These are phyloP conservation scores for Octopus sinensis DNA, from an alignment of 1,140 invertebrate genomes.

Conservation along the genomic window DNA sequence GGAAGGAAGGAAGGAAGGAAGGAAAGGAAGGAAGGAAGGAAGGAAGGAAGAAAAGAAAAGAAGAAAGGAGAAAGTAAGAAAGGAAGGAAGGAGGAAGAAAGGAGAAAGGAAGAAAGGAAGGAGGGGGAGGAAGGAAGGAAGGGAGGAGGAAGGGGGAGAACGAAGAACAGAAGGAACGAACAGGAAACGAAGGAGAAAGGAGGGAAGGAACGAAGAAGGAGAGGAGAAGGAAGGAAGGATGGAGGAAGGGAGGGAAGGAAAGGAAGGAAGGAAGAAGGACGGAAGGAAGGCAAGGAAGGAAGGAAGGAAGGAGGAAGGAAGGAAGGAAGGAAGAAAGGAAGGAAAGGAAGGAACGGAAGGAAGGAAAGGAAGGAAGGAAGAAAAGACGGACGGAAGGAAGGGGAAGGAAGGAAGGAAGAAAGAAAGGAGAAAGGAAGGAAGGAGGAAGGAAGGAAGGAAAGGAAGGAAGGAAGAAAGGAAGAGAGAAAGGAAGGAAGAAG, in stretches of 20 bases:
- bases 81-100: neutral
- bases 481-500: neutral
- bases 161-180: constrained; percentile 12
- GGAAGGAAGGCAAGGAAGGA: constrained; percentile 1
- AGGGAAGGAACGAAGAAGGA: constrained; percentile 8
- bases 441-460: constrained; percentile 6
- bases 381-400: constrained; percentile 11
- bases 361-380: neutral
- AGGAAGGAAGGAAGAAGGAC: neutral
- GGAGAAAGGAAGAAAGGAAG: neutral
- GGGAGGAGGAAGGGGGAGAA: constrained; percentile 12
- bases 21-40: neutral
- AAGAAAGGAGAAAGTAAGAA: no score
- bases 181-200: constrained; percentile 16
- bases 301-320: neutral
- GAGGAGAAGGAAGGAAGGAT: constrained; percentile 9
- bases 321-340: constrained; percentile 1
- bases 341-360: neutral
- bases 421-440: constrained; percentile 11
- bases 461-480: constrained; percentile 8
- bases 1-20: neutral
- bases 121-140: constrained; percentile 17
- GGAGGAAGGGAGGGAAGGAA: constrained; percentile 6
- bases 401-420: constrained; percentile 18
- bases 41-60: neutral